A percentile compares a stretch with the other conserved stretches of the same genome.
phyloP scores from a whole-genome alignment of 1,140 invertebrate genomes.

The Tetragonula clypearis region DNA sequence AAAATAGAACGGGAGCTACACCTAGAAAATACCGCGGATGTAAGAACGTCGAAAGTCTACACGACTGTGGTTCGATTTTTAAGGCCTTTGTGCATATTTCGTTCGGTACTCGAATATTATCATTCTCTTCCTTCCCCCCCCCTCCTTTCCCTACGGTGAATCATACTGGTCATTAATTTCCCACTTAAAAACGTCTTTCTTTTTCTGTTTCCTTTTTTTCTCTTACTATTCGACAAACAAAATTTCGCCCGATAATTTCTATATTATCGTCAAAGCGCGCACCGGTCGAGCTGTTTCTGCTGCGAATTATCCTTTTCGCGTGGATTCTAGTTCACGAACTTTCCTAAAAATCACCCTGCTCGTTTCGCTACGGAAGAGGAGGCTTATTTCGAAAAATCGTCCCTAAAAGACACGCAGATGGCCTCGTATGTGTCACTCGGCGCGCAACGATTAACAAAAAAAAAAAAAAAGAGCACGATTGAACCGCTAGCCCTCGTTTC shows the following conservation, averaged over 20 bases:
- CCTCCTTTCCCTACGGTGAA: neutral
- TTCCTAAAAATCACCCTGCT: neutral
- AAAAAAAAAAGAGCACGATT: neutral
- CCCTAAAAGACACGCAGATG: neutral
- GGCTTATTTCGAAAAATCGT: neutral
- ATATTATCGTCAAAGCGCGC: neutral
- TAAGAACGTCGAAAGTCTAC: constrained; percentile 30
- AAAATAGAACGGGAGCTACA: constrained; percentile 51
- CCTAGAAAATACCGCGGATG: constrained; percentile 29
- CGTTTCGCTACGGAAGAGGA: neutral
- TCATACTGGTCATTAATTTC: neutral
- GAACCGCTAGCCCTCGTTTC: neutral
- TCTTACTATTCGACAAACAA: neutral
- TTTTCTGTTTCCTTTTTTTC: neutral
- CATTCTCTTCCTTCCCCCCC: neutral
- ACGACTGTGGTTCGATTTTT: constrained; percentile 18
- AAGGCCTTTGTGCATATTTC: constrained; percentile 44
- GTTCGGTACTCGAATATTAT: constrained; percentile 16
- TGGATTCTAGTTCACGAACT: neutral
- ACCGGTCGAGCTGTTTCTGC: neutral
- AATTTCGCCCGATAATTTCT: too few relatives aligned
- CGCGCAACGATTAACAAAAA: neutral
- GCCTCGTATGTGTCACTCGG: too few relatives aligned
- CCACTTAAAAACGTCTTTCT: neutral
- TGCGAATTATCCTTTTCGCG: too few relatives aligned